phyloP scores from a whole-genome alignment of 2,888 invertebrate species.

The Melanostoma scalare region DNA sequence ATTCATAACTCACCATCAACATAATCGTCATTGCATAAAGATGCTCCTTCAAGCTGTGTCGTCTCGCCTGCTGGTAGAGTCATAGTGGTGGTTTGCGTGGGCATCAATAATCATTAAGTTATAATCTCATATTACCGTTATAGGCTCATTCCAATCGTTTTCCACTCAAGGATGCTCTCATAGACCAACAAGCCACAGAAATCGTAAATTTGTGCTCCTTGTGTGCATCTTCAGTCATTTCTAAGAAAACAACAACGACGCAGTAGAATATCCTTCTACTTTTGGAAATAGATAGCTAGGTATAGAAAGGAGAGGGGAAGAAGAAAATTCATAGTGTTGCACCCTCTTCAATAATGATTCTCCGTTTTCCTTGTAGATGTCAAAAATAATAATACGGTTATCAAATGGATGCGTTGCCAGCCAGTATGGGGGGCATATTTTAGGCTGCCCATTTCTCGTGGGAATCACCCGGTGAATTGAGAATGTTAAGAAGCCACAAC shows the following conservation, averaged over 20 bases:
- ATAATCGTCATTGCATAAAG: slow-evolving; percentile 50
- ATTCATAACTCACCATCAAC: slow-evolving; percentile 64
- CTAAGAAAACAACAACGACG: slow-evolving; percentile 16
- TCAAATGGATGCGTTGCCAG: slow-evolving; percentile 17
- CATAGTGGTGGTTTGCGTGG: slow-evolving; percentile 39
- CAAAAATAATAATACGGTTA: slow-evolving; percentile 59
- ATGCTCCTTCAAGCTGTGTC: slow-evolving; percentile 47
- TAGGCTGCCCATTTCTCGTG: slow-evolving; percentile 10
- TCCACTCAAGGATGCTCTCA: slow-evolving; percentile 7
- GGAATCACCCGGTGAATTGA: slow-evolving; percentile 51
- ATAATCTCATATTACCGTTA: slow-evolving; percentile 71
- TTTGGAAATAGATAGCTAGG: slow-evolving; percentile 17
- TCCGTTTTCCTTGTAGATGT: slow-evolving; percentile 49
- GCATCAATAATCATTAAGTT: slow-evolving; percentile 72
- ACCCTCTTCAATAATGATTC: slow-evolving; percentile 32
- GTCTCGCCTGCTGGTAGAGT: slow-evolving; percentile 22
- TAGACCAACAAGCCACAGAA: slow-evolving; percentile 37
- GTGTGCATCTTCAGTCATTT: slow-evolving; percentile 51
- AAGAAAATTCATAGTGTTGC: slow-evolving; percentile 26
- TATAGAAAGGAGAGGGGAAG: not conserved
- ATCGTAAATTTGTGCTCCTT: slow-evolving; percentile 59
- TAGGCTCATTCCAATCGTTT: slow-evolving; percentile 30
- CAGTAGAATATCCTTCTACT: slow-evolving; percentile 28
- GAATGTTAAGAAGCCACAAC: slow-evolving; percentile 59
- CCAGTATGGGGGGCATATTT: not conserved